Conservation (phyloP, 2,113 vertebrate genomes). For the Thamnaconus septentrionalis region DNA sequence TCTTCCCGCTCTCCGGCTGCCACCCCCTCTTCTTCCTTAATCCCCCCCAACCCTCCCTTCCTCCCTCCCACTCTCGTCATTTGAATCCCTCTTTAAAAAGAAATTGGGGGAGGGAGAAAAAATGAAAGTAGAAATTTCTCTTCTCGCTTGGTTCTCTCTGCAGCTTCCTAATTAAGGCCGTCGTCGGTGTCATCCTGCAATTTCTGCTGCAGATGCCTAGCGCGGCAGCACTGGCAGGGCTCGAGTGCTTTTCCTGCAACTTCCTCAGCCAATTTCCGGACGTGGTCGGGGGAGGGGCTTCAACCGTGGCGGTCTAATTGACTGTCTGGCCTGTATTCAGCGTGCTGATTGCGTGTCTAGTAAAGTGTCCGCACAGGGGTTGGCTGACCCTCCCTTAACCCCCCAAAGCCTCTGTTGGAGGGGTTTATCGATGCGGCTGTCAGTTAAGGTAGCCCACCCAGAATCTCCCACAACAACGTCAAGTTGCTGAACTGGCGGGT, state of each 20-base stretch:
- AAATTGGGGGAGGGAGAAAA: not conserved
- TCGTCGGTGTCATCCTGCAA: constrained; percentile 24
- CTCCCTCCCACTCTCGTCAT: constrained; percentile 35
- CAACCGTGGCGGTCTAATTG: constrained; percentile 52
- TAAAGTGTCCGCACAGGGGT: constrained; percentile 40
- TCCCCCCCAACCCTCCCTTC: constrained; percentile 17
- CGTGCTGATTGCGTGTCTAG: constrained; percentile 53
- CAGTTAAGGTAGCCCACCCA: constrained; percentile 36
- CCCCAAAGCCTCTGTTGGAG: not conserved
- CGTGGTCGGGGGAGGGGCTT: constrained; percentile 1
- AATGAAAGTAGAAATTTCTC: constrained; percentile 10
- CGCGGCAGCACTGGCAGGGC: constrained; percentile 4
- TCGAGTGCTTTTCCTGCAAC: constrained; percentile 36
- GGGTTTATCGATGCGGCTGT: constrained; percentile 26
- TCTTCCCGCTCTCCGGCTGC: constrained; percentile 51
- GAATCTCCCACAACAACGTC: not conserved
- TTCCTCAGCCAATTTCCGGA: constrained; percentile 49
- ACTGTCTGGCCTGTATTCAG: constrained; percentile 50
- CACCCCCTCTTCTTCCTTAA: constrained; percentile 26
- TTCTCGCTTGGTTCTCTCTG: not conserved
- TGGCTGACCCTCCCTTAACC: constrained; percentile 15
- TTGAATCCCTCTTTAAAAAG: constrained; percentile 27
- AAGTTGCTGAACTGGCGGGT: not conserved
- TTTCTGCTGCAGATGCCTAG: constrained; percentile 2
- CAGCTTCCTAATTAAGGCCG: constrained; percentile 18